These are phyloP conservation scores for Dryadula phaetusa DNA, from an alignment of 2,888 invertebrate species.

Conservation along the genomic window DNA sequence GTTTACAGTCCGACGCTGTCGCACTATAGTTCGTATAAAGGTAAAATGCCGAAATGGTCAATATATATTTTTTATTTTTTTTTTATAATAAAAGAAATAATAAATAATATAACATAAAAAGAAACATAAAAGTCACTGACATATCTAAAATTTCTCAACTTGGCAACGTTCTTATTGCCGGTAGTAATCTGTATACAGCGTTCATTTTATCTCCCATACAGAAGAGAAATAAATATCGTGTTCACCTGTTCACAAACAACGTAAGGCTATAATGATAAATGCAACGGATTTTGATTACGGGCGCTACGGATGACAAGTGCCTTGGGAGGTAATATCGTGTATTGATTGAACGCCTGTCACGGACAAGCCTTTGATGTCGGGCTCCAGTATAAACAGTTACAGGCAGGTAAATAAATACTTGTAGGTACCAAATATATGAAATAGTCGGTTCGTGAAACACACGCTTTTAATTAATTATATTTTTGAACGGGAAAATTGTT, in stretches of 20 bases:
- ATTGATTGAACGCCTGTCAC: constrained; percentile 31
- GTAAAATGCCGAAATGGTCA: too few relatives aligned
- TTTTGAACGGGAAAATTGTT: background rate
- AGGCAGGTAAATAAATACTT: constrained; percentile 21
- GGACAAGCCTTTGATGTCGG: constrained; percentile 28
- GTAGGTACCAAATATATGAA: background rate
- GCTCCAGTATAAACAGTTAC: constrained; percentile 7
- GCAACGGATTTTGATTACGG: constrained; percentile 22
- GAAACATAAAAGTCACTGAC: constrained; percentile 57
- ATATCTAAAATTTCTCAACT: constrained; percentile 62
- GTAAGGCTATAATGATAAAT: constrained; percentile 8
- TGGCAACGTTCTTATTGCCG: constrained; percentile 66
- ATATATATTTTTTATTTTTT: too few relatives aligned
- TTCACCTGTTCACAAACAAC: background rate
- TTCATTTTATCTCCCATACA: constrained; percentile 68
- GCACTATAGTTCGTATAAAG: too few relatives aligned
- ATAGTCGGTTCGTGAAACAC: background rate
- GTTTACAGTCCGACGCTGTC: too few relatives aligned
- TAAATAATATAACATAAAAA: too few relatives aligned
- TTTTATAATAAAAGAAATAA: too few relatives aligned
- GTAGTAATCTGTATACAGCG: constrained; percentile 65
- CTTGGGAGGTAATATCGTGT: constrained; percentile 24
- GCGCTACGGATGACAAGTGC: constrained; percentile 29
- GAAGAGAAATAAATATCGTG: constrained; percentile 60
- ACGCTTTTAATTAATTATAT: constrained; percentile 2